Base-by-base conservation (phyloP, 2,888 invertebrate species). In the Drosophila recens region DNA sequence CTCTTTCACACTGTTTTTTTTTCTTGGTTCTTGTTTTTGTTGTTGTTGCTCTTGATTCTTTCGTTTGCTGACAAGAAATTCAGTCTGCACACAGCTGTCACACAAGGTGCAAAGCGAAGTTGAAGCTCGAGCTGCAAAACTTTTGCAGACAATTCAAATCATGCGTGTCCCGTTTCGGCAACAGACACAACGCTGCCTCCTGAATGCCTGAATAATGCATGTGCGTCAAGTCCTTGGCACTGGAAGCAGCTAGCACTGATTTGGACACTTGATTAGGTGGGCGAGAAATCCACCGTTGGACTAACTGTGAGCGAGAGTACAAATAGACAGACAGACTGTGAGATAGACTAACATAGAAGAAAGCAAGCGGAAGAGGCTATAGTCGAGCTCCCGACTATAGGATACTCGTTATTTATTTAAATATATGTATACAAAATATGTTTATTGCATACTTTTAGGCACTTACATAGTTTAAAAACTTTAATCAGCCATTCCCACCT, bases 151-250 rank as follows among this genome's bases (percentile, higher is more conserved):
- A 80, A 75, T 82, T 79, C 82, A 82, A 80, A 79, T 82, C 82
- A 80, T 75, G 82, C 79, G 75, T 80, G 74, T 74, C 68, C 79
- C 78, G 74, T 74, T 74, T 74, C 48, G 79, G 74, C 54, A 73
- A 69, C 58, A 75, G 66, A 64, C 63, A 74, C 48, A 71, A 59
- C 62, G 71, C 56, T 66, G 57, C 59, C 69, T 72, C 8, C 61
- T 82, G 75, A 80, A 85, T 80, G 71, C 9, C 61, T 85, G 75
- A 80, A 85, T 82, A 85, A 85, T 87, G 71, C 72, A 84, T 86
- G 68, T 45, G 67, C 72, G 42, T 66, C 65, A 63, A 72, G 67
- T 71, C 68, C 64, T 66, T 71, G 64, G 49, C 63, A 52, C 36
- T 36, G 49, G 49, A 46, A 48, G 63, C 54, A 56, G 59, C 56